Base-by-base conservation (phyloP, 1,140 invertebrate species). In the Drosophila pectinifera region DNA sequence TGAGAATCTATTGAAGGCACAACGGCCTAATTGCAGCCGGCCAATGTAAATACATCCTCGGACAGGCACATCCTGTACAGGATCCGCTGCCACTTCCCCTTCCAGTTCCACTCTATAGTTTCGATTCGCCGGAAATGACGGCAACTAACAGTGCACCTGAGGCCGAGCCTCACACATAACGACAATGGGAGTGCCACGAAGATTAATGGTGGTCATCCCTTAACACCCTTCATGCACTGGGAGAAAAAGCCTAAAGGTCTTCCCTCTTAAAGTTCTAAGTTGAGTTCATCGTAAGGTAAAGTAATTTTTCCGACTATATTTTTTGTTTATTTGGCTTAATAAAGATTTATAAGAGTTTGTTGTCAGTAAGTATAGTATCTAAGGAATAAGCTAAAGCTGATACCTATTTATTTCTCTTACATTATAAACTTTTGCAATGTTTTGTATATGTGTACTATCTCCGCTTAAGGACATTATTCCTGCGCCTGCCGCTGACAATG, bases 401-500 rank as follows among this genome's bases (percentile, higher is more conserved):
- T 22, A 6, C 11, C 1, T 20, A 6, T 20, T 5, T n/a, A 3
- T 22, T 22, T 6, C 3, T 7, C n/a, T 24, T 8, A 48, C 10
- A n/a, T 46, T 26, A 13, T 5, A 28, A 13, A 18, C 28, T 11
- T 49, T 16, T 14, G 11, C 16, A 38, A 11, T 18, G 26, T n/a
- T n/a, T 31, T 28, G 0, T 24, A 5, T 38, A 10, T 14, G 59
- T 65, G 63, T 16, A 31, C 13, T 14, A 8, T 8, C n/a, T 1
- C 2, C 10, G 20, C 28, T 31, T 22, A 24, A 31, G 22, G 26
- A 36, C n/a, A 48, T 34, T 34, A 24, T 41, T 49, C 13, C 16
- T 20, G 18, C 7, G 28, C 41, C 41, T 70, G 68, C 42, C 26
- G 13, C 36, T 70, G 68, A 70, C 68, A 70, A 70, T 70, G 64